phyloP scores from a whole-genome alignment of 2,113 vertebrate species.

The Crotalus horridus region DNA sequence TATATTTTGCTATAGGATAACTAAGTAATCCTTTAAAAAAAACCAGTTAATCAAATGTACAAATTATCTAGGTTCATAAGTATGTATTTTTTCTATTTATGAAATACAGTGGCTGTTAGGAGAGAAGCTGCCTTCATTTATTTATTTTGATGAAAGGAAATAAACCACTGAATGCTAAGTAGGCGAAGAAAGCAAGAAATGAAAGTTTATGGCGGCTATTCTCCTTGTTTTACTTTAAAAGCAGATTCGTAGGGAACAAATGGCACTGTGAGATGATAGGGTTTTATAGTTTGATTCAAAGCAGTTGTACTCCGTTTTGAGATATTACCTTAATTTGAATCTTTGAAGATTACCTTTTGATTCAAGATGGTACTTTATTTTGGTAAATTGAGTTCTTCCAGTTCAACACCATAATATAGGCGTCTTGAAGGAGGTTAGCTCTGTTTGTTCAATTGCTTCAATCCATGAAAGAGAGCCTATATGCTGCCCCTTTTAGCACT shows the following conservation, averaged over 20 bases:
- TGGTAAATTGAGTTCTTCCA: neutral
- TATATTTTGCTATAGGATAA: neutral
- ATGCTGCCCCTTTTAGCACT: neutral
- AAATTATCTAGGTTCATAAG: neutral
- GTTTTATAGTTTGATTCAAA: neutral
- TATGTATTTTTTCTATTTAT: neutral
- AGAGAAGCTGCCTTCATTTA: neutral
- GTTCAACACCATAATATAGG: neutral
- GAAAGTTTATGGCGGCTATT: neutral
- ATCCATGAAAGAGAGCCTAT: neutral
- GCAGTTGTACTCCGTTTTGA: neutral
- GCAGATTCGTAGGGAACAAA: too few relatives aligned
- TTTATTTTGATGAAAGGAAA: neutral
- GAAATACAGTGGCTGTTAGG: neutral
- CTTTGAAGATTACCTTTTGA: neutral
- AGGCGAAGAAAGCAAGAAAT: neutral
- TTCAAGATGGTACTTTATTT: neutral
- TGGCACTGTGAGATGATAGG: neutral
- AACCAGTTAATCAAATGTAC: neutral
- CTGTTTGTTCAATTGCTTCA: neutral
- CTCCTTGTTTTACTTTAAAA: neutral
- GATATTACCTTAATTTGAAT: neutral
- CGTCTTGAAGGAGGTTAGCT: neutral
- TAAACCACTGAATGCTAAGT: neutral
- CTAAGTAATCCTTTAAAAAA: neutral